Evolutionary conservation across 2,888 invertebrate genomes (phyloP), one percentile per base, ranked within the genome.

Genomic region (Drosophila meridiana): DNA sequence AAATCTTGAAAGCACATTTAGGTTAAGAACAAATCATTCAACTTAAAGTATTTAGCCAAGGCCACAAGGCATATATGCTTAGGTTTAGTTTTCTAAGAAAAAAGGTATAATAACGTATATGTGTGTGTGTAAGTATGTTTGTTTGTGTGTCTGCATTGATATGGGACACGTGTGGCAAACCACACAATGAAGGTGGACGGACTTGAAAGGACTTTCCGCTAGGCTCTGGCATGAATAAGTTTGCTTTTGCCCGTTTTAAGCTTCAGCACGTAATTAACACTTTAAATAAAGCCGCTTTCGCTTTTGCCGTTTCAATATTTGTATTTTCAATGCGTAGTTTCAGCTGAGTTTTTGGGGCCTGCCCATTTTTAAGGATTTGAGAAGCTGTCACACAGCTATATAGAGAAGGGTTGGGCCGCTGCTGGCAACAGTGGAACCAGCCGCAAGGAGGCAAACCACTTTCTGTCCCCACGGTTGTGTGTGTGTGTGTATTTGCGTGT

Each of bases 251-350:
- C 57, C 34, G 57, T 60, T 82, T 78, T 68, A 73, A 73, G 82
- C 82, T 66, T 56, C 63, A 45, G 70, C 74, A 76, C 74, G 67
- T 89, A 90, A 90, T 90, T 83, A 90, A 86, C 78, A 88, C 80
- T 88, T 78, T 75, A 73, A 73, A 75, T 69, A 68, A 80, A 75
- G 76, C 76, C 67, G 82, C 55, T 65, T 80, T 76, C 63, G 58
- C 78, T 78, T 55, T 65, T 70, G 58, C 73, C 81, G 60, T 88
- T 90, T 69, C 88, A 88, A 86, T 85, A 87, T 85, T 85, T 85
- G 82, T 73, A 72, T 77, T 84, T 76, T 71, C 73, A 76, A 73
- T 79, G 85, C 73, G 76, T 74, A 76, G 90, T 75, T 82, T 60
- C 56, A 28, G 60, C 50, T 40, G 50, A 26, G 53, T 59, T 65